Percentiles rank a stretch among this genome's conserved stretches.
Conservation (phyloP, 1,140 invertebrate genomes). For the Penaeus japonicus region DNA sequence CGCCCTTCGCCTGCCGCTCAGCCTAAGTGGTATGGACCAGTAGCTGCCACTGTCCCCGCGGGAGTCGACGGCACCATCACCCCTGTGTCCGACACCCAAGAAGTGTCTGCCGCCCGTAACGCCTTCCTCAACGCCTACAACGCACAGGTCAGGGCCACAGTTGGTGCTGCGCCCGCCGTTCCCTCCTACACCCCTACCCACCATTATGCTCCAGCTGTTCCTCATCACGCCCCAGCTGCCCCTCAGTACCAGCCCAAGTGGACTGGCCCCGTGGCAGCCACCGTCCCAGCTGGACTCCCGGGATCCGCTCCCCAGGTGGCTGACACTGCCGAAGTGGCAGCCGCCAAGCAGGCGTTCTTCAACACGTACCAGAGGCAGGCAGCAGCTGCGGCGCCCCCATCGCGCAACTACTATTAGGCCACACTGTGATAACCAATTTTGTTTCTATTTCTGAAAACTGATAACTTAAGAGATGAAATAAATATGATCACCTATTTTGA, state of each 20-base stretch:
- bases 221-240: neutral
- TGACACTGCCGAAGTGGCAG: constrained; percentile 11
- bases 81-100: constrained; percentile 42
- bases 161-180: neutral
- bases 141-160: neutral
- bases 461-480: too few relatives aligned
- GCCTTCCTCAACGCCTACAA: constrained; percentile 48
- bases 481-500: too few relatives aligned
- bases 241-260: constrained; percentile 24
- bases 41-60: constrained; percentile 55
- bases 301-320: neutral
- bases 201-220: neutral
- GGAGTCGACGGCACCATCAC: constrained; percentile 46
- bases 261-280: constrained; percentile 29
- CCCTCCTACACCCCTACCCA: neutral
- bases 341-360: constrained; percentile 26
- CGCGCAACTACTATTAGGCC: neutral
- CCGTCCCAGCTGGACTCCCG: constrained; percentile 18
- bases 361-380: constrained; percentile 9
- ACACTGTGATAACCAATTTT: too few relatives aligned
- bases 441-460: too few relatives aligned
- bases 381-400: constrained; percentile 7
- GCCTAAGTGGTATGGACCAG: constrained; percentile 53
- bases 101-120: constrained; percentile 48
- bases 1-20: neutral